Percentiles rank a stretch among this genome's conserved stretches.
These are phyloP conservation scores for Petaurus breviceps DNA, from an alignment of 2,113 vertebrate species.

Conservation along the genomic window DNA sequence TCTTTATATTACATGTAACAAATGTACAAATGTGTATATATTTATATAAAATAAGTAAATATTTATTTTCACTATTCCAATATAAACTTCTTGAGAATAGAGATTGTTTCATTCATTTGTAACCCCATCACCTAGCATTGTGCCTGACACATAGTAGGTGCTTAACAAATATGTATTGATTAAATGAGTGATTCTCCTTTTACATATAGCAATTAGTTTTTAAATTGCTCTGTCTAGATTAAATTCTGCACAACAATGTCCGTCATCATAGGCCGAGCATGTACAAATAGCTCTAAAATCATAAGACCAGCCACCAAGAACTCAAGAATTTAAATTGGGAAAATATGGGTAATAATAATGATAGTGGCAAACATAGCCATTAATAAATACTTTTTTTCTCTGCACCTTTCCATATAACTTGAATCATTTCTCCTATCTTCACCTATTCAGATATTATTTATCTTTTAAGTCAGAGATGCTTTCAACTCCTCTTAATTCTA, in stretches of 20 bases:
- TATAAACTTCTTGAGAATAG: no score
- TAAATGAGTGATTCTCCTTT: background rate
- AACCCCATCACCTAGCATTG: background rate
- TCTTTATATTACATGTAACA: background rate
- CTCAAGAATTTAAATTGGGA: no score
- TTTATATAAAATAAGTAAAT: background rate
- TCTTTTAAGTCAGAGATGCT: background rate
- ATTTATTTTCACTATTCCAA: background rate
- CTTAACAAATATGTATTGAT: background rate
- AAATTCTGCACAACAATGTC: no score
- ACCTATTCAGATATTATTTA: background rate
- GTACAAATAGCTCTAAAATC: no score
- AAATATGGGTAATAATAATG: no score
- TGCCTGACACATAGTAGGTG: background rate
- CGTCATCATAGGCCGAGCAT: no score
- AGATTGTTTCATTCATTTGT: background rate
- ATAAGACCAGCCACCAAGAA: no score
- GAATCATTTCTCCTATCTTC: background rate
- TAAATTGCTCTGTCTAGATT: no score
- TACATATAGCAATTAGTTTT: no score
- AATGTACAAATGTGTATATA: background rate
- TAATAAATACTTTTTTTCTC: no score
- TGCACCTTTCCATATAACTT: background rate
- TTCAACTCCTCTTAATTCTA: background rate
- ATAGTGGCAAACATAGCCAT: no score